Conservation (phyloP, 2,888 invertebrate species). For the Arrhopalites spinosus region DNA sequence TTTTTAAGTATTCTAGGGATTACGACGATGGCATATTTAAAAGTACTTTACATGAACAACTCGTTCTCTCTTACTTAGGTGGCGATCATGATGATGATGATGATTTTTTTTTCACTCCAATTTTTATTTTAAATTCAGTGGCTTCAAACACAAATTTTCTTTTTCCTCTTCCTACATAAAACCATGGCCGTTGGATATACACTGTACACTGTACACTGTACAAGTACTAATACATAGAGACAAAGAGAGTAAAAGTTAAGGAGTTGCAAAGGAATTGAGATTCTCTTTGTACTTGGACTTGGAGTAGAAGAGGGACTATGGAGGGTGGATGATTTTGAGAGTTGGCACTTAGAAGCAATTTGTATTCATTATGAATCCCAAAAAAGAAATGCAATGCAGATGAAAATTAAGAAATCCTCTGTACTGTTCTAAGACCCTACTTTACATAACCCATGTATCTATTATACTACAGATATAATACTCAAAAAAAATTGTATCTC, state of each 20-base stretch:
- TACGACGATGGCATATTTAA: too few species aligned
- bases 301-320: neutral
- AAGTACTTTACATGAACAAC: too few species aligned
- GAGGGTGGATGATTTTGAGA: neutral
- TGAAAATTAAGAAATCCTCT: slow-evolving; percentile 2
- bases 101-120: too few species aligned
- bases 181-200: neutral
- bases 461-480: too few species aligned
- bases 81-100: too few species aligned
- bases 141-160: too few species aligned
- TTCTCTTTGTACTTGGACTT: neutral
- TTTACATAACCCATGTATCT: neutral
- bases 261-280: neutral
- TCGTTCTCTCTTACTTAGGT: too few species aligned
- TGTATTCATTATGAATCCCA: slow-evolving; percentile 2
- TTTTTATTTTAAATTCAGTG: too few species aligned
- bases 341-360: neutral
- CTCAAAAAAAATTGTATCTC: too few species aligned
- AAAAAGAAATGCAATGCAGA: slow-evolving; percentile 4
- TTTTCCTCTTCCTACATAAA: too few species aligned
- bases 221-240: neutral
- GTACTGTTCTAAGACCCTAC: neutral
- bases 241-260: neutral
- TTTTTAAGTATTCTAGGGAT: too few species aligned
- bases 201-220: neutral